A percentile compares a stretch with the other conserved stretches of the same genome.
These are phyloP conservation scores for Acrocera orbiculus DNA, from an alignment of 2,888 invertebrate species.

Conservation along the genomic window DNA sequence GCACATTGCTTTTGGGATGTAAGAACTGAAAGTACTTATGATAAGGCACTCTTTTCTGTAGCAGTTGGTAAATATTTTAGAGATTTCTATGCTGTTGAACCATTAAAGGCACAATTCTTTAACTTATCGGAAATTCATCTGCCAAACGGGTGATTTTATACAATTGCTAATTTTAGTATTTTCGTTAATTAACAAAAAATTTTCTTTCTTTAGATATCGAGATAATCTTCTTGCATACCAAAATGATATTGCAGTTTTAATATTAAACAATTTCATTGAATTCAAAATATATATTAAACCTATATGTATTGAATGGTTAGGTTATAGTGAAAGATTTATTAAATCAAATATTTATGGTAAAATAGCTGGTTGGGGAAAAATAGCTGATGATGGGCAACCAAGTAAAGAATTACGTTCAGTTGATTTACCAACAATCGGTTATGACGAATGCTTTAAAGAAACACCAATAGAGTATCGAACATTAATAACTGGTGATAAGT, in stretches of 20 bases:
- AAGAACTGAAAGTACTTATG: neutral
- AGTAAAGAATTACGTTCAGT: slow-evolving; percentile 12
- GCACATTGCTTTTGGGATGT: slow-evolving; percentile 17
- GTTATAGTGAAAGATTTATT: slow-evolving; percentile 8
- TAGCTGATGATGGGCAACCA: slow-evolving; percentile 5
- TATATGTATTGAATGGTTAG: slow-evolving; percentile 23
- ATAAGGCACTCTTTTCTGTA: slow-evolving; percentile 7
- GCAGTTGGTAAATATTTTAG: slow-evolving; percentile 14
- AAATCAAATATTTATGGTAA: slow-evolving; percentile 7
- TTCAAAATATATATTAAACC: slow-evolving; percentile 22
- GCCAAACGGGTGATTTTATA: slow-evolving; percentile 5
- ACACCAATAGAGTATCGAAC: slow-evolving; percentile 11
- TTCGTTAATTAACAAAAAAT: too few relatives aligned
- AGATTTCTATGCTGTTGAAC: slow-evolving; percentile 9
- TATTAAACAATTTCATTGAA: slow-evolving; percentile 18
- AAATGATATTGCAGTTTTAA: slow-evolving; percentile 24
- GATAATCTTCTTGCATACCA: slow-evolving; percentile 16
- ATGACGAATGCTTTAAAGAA: slow-evolving; percentile 12
- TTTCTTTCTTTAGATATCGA: slow-evolving; percentile 6
- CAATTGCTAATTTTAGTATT: neutral
- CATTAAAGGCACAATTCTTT: slow-evolving; percentile 8
- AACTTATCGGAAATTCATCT: slow-evolving; percentile 12
- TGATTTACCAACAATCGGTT: slow-evolving; percentile 12
- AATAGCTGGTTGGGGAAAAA: slow-evolving; percentile 17
- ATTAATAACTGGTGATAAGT: slow-evolving; percentile 21